Evolutionary conservation across 35 echinoderm and acorn worm species (phyloP).

Genomic region (Diadema setosum): DNA sequence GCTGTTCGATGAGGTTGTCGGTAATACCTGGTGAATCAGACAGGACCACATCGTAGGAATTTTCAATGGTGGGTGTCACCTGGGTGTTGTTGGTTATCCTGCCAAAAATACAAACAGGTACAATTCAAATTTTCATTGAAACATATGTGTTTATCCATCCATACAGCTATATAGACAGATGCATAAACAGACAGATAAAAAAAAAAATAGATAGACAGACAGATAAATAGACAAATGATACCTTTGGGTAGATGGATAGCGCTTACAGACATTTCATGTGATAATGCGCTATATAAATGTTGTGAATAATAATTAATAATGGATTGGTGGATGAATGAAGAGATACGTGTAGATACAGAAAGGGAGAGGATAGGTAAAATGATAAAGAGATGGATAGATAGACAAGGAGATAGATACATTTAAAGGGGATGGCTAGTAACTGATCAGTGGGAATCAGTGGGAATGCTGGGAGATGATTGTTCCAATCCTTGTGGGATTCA

Average conservation of each 20-base stretch:
- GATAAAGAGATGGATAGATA: too few relatives aligned
- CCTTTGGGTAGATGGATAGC: not conserved
- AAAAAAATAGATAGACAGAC: not conserved
- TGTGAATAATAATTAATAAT: too few relatives aligned
- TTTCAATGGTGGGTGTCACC: slow-evolving; percentile 57
- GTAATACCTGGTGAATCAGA: not conserved
- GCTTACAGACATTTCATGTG: not conserved
- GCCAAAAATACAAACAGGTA: not conserved
- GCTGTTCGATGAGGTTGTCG: not conserved
- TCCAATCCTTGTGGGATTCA: too few relatives aligned
- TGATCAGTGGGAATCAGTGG: too few relatives aligned
- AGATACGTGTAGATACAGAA: too few relatives aligned
- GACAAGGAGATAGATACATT: too few relatives aligned
- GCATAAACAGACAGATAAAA: not conserved
- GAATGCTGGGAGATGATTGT: too few relatives aligned
- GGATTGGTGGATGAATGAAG: too few relatives aligned
- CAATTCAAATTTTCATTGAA: not conserved
- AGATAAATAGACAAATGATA: not conserved
- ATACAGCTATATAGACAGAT: not conserved
- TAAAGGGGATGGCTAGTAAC: too few relatives aligned
- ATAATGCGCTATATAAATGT: too few relatives aligned
- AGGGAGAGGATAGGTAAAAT: too few relatives aligned
- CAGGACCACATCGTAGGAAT: not conserved
- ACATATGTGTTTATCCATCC: not conserved
- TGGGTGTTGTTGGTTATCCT: slow-evolving; percentile 53